Evolutionary conservation across 2,113 vertebrate species (phyloP).

Genomic region (Ibidorhyncha struthersii): DNA sequence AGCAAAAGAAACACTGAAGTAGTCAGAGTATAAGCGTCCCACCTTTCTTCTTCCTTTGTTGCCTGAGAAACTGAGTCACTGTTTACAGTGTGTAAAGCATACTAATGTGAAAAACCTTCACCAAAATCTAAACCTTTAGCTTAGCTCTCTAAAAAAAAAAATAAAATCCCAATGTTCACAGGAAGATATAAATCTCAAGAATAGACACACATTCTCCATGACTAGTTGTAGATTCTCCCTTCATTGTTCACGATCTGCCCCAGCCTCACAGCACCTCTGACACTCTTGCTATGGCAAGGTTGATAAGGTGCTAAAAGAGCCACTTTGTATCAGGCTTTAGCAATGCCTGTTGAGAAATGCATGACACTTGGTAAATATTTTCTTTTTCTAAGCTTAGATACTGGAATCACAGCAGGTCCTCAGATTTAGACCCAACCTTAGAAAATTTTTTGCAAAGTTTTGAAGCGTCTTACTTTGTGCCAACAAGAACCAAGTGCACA

Average conservation of each 20-base stretch:
- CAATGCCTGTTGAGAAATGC: not conserved
- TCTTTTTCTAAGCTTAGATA: not conserved
- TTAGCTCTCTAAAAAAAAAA: not conserved
- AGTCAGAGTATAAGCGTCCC: not conserved
- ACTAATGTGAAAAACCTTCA: not conserved
- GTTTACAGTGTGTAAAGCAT: fast-evolving
- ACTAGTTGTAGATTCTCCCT: not conserved
- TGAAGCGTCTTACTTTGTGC: not conserved
- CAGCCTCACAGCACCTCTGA: not conserved
- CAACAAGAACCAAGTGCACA: not conserved
- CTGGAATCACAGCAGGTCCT: not conserved
- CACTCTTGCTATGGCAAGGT: not conserved
- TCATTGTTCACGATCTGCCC: not conserved
- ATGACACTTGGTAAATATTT: not conserved
- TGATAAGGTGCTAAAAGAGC: not conserved
- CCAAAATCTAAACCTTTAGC: not conserved
- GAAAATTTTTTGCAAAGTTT: not conserved
- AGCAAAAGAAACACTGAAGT: not conserved
- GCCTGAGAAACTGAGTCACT: not conserved
- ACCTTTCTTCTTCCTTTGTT: not conserved
- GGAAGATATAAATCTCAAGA: not conserved
- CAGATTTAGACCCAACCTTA: not conserved
- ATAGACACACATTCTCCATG: not conserved
- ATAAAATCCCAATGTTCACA: not conserved
- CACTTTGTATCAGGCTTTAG: not conserved